Evolutionary conservation across 2,113 vertebrate species (phyloP), one percentile per base, ranked within the genome.

Genomic region (Bufo gargarizans): DNA sequence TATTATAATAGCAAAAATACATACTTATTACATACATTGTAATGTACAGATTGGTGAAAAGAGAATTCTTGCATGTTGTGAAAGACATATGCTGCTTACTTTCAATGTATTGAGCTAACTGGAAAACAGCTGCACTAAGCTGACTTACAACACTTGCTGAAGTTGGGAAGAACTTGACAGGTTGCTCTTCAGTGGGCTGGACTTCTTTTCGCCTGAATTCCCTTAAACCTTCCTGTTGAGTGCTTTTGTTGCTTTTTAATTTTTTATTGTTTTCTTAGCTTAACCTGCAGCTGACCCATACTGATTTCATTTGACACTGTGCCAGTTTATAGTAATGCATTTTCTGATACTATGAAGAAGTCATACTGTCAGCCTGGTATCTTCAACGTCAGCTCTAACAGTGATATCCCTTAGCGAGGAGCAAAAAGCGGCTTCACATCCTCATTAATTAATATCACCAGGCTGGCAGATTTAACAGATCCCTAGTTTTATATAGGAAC

Each of bases 241-340:
- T 91, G 87, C 90, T 92, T 90, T 92, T 89, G 90, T 90, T 93
- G 82, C 86, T 90, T 92, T 93, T 94, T 92, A 93, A 94, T 92
- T 93, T 95, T 95, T 94, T 92, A 94, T 94, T 93, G 90, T 93
- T 94, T 91, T 92, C 88, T 94, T 95, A 93, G 91, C 91, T 93
- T 94, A 94, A 92, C 92, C 94, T 94, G 92, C 93, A 92, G 92
- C 77, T 95, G 95, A 95, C 93, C 94, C 92, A 78, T 92, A 88
- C 91, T 84, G 89, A 93, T 94, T 94, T 94, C 90, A 92, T 93
- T 92, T 91, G 89, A 91, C 93, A 87, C 72, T 85, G 5, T 85
- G 89, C 77, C 88, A 91, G 89, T 93, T 91, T 90, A 74, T 85
- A 89, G 90, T 90, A 91, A 91, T 93, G 92, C 91, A 89, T 91